Conservation (phyloP, 2,797 vertebrate genomes). For the Tamandua tetradactyla region DNA sequence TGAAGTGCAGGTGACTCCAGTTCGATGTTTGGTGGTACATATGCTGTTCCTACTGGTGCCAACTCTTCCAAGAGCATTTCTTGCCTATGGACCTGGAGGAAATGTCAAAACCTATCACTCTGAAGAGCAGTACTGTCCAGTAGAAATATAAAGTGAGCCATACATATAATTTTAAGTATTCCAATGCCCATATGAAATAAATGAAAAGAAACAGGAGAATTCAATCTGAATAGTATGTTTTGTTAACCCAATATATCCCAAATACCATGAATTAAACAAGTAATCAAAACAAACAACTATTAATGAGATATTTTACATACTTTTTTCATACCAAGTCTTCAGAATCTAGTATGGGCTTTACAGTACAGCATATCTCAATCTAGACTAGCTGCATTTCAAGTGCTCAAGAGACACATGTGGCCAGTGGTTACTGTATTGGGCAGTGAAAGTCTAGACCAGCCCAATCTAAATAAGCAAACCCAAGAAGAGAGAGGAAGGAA, state of each 20-base stretch:
- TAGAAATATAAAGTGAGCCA: neutral
- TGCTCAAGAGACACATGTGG: neutral
- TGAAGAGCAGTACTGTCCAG: neutral
- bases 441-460: neutral
- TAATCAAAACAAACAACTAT: neutral
- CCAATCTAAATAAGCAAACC: neutral
- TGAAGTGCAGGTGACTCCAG: conserved; percentile 70
- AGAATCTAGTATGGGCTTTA: neutral
- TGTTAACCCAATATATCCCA: neutral
- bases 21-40: conserved; percentile 61
- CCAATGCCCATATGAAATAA: neutral
- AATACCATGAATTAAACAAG: neutral
- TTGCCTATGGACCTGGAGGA: conserved; percentile 69
- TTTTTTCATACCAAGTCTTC: neutral
- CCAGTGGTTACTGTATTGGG: neutral
- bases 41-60: conserved; percentile 71
- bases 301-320: neutral
- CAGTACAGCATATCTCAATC: neutral
- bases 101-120: conserved; percentile 56
- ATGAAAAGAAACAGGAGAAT: neutral
- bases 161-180: neutral
- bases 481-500: conserved; percentile 13
- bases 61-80: conserved; percentile 79
- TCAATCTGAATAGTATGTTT: neutral
- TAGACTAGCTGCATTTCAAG: neutral